Conservation (phyloP, 2,888 invertebrate species). For the Melanargia galathea region DNA sequence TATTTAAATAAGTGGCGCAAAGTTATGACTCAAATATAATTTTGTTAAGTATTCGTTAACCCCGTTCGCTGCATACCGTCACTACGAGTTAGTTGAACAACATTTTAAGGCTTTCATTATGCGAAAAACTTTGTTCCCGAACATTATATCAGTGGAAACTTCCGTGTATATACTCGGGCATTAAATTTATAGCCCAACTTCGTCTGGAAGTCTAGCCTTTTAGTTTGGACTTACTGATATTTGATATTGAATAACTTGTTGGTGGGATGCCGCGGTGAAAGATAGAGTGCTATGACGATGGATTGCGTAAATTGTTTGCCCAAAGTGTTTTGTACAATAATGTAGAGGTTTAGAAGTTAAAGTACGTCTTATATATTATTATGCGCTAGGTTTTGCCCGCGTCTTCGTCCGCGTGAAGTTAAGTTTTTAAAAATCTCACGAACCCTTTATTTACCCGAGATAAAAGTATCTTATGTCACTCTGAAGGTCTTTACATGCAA, state of each 20-base stretch:
- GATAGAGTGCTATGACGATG: conserved; percentile 6
- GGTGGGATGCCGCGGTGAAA: not conserved
- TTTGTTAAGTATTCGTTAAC: conserved; percentile 25
- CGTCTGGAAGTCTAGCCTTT: conserved; percentile 46
- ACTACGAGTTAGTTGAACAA: conserved; percentile 26
- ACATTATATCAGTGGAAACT: conserved; percentile 44
- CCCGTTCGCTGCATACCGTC: conserved; percentile 11
- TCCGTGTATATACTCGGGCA: conserved; percentile 44
- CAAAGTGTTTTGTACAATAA: not conserved
- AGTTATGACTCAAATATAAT: conserved; percentile 4
- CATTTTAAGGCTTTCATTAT: conserved; percentile 38
- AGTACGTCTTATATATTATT: too few relatives aligned
- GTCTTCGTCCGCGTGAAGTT: too few relatives aligned
- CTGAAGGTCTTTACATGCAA: too few relatives aligned
- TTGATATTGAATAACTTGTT: conserved; percentile 33
- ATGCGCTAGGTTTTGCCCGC: too few relatives aligned
- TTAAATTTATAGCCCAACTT: conserved; percentile 64
- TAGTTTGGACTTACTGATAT: conserved; percentile 47
- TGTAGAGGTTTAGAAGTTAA: too few relatives aligned
- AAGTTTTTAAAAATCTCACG: too few relatives aligned
- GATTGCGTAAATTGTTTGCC: not conserved
- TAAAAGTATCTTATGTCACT: too few relatives aligned
- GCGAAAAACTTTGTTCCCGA: conserved; percentile 40
- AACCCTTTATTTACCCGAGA: too few relatives aligned
- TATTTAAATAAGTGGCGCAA: not conserved